Base-by-base conservation (phyloP, 2,113 vertebrate genomes). In the Caranx ignobilis region DNA sequence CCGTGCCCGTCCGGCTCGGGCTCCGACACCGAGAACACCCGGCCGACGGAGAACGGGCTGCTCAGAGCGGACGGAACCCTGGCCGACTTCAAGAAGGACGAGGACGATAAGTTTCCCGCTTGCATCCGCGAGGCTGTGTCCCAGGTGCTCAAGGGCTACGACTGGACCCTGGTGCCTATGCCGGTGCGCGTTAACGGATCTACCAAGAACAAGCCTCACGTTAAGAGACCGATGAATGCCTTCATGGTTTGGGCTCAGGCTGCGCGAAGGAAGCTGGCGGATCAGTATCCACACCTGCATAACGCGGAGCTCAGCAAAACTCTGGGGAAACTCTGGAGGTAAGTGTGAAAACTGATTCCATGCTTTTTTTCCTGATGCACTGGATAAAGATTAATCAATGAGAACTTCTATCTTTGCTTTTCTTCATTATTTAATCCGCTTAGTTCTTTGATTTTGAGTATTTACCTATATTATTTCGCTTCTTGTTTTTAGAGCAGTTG, bases 291-390 rank as follows among this genome's bases (percentile, higher is more conserved):
- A 0, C 97, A 99, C 87, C 97, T 99, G 80, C 98, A 99, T 91
- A 99, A 99, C 94, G 97, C 98, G 0, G 98, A 99, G 93, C 97
- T 99, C 93, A 99, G 98, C 96, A 99, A 99, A 62, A 98, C 97
- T 15, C 95, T 99, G 82, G 97, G 97, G 76, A 99, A 99, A 77
- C 96, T 99, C 15, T 99, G 97, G 97, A 96, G 97, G 97, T 98
- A 85, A 93, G 96, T 41, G 15, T n/a, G 13, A 18, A 60, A 13
- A 12, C 39, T 11, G 34, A 6, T 18, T 11, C 6, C 56, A 1
- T 11, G 11, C 16, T 57, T 81, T 85, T 50, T 52, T 63, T 35
- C 6, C 32, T 5, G 11, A 2, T 7, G 37, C 0, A 19, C 1
- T 0, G 5, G 18, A 3, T 2, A 7, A 10, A 11, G 34, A 48